These are phyloP conservation scores for Pimephales promelas DNA, from an alignment of 2,113 vertebrate genomes.

Conservation along the genomic window DNA sequence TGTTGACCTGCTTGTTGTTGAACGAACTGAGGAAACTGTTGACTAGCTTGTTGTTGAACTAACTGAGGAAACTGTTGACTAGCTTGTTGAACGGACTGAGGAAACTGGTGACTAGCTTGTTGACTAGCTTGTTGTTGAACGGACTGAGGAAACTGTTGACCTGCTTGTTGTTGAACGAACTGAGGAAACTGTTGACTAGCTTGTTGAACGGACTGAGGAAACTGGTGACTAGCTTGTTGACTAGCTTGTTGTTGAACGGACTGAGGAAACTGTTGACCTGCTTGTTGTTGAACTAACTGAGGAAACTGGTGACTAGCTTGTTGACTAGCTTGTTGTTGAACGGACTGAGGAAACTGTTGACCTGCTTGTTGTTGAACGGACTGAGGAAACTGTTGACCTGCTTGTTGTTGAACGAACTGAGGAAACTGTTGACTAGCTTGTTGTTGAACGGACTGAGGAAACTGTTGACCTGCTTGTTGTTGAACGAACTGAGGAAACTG, in stretches of 20 bases:
- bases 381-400: not conserved
- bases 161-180: not conserved
- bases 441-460: no score
- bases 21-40: fast-evolving
- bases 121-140: no score
- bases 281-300: not conserved
- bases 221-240: no score
- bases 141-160: no score
- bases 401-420: no score
- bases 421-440: not conserved
- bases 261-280: not conserved
- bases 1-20: not conserved
- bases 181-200: not conserved
- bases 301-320: no score
- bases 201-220: not conserved
- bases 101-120: no score
- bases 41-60: not conserved
- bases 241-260: not conserved
- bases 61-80: no score
- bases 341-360: not conserved
- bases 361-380: not conserved
- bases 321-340: no score
- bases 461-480: no score
- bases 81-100: no score
- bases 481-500: no score